These are phyloP conservation scores for Nomada goodeniana DNA, from an alignment of 2,888 invertebrate genomes.

Conservation along the genomic window DNA sequence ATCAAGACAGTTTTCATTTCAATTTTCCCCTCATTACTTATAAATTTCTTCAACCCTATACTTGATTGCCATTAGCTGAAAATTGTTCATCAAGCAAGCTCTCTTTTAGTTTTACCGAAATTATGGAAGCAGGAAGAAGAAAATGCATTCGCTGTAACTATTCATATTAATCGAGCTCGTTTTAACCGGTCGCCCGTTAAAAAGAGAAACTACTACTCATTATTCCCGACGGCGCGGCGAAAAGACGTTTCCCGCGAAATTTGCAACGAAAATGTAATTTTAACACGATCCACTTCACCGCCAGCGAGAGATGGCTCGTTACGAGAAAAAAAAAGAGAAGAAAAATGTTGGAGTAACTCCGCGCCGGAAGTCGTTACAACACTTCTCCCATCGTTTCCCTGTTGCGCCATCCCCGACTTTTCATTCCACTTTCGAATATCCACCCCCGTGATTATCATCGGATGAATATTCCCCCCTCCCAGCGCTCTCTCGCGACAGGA, in stretches of 20 bases:
- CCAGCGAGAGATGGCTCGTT: conserved; percentile 34
- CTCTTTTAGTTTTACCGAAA: neutral
- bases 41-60: too few relatives aligned
- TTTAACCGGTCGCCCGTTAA: neutral
- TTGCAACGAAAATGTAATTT: conserved; percentile 31
- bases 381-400: conserved; percentile 25
- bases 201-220: conserved; percentile 1
- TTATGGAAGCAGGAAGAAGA: too few relatives aligned
- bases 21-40: too few relatives aligned
- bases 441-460: conserved; percentile 22
- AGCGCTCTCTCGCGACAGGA: neutral
- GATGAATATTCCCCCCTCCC: conserved; percentile 5
- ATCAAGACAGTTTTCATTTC: too few relatives aligned
- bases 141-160: neutral
- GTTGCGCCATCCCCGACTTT: conserved; percentile 27
- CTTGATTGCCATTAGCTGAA: too few relatives aligned
- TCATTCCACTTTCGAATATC: conserved; percentile 16
- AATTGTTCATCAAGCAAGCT: too few relatives aligned
- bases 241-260: conserved; percentile 35
- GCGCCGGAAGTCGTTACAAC: conserved; percentile 56
- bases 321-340: conserved; percentile 25
- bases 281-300: neutral
- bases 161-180: neutral
- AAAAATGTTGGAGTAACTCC: conserved; percentile 42
- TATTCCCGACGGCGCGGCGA: neutral